Evolutionary conservation across 1,140 invertebrate genomes (phyloP).

Genomic region (Penaeus indicus): DNA sequence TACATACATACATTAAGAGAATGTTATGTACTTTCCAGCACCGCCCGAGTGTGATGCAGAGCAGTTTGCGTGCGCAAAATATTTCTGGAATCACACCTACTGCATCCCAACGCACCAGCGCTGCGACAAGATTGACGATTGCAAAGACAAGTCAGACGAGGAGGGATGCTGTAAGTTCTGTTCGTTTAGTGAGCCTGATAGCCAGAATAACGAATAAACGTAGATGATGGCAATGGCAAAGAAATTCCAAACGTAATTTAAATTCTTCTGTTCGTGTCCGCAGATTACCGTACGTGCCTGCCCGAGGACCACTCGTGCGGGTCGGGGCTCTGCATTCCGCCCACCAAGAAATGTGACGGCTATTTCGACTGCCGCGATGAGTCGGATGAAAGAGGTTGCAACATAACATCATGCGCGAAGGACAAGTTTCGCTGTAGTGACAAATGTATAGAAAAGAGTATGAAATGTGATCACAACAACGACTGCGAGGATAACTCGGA

Average conservation of each 20-base stretch:
- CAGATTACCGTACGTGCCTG: constrained; percentile 89
- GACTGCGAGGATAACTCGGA: constrained; percentile 92
- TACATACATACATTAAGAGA: too few species aligned
- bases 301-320: constrained; percentile 86
- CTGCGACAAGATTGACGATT: constrained; percentile 94
- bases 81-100: constrained; percentile 94
- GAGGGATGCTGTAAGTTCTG: constrained; percentile 91
- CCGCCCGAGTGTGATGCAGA: constrained; percentile 88
- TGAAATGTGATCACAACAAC: constrained; percentile 90
- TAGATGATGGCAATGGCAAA: not conserved
- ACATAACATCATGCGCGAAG: constrained; percentile 66
- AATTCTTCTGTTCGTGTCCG: constrained; percentile 60
- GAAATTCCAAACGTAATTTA: not conserved
- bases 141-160: constrained; percentile 94
- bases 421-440: constrained; percentile 92
- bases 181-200: not conserved
- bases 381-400: constrained; percentile 86
- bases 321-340: constrained; percentile 84
- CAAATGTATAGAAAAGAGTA: constrained; percentile 84
- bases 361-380: constrained; percentile 89
- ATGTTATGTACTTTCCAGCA: constrained; percentile 74
- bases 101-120: constrained; percentile 90
- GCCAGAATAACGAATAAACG: constrained; percentile 36
- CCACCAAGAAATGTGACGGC: constrained; percentile 90
- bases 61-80: constrained; percentile 89